Percentiles rank a stretch among this genome's conserved stretches.
These are phyloP conservation scores for Clupea harengus DNA, from an alignment of 2,113 vertebrate genomes.

Conservation along the genomic window DNA sequence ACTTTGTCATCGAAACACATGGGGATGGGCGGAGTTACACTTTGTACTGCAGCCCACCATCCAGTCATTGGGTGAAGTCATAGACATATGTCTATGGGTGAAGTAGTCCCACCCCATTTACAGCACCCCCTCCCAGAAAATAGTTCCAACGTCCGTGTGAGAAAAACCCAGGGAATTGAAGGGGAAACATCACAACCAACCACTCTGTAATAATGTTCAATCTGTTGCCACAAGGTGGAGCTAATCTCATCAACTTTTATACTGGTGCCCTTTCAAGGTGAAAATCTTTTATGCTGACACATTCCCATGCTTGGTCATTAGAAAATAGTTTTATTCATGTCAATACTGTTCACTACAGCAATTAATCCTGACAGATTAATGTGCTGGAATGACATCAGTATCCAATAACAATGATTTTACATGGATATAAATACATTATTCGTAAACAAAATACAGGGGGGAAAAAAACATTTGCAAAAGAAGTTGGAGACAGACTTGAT, in stretches of 20 bases:
- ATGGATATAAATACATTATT: conserved; percentile 6
- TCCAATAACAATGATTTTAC: not conserved
- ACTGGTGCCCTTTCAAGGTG: not conserved
- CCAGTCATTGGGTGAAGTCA: too few relatives aligned
- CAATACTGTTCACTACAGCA: not conserved
- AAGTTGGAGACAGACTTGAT: not conserved
- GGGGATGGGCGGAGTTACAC: too few relatives aligned
- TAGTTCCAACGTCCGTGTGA: too few relatives aligned
- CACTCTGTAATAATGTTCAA: not conserved
- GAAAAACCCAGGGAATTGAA: too few relatives aligned
- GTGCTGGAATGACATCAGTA: not conserved
- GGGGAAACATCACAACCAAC: too few relatives aligned
- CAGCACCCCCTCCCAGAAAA: too few relatives aligned
- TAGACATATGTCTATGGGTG: too few relatives aligned
- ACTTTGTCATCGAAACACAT: too few relatives aligned
- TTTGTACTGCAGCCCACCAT: too few relatives aligned
- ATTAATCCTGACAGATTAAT: not conserved
- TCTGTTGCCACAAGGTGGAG: not conserved
- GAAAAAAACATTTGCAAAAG: not conserved
- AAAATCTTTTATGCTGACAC: not conserved
- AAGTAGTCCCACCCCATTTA: too few relatives aligned
- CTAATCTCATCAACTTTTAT: not conserved
- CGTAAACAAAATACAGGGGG: not conserved
- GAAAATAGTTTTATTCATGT: not conserved
- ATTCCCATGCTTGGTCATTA: not conserved